These are phyloP conservation scores for Oryzias woworae DNA, from an alignment of 2,113 vertebrate genomes.

Conservation along the genomic window DNA sequence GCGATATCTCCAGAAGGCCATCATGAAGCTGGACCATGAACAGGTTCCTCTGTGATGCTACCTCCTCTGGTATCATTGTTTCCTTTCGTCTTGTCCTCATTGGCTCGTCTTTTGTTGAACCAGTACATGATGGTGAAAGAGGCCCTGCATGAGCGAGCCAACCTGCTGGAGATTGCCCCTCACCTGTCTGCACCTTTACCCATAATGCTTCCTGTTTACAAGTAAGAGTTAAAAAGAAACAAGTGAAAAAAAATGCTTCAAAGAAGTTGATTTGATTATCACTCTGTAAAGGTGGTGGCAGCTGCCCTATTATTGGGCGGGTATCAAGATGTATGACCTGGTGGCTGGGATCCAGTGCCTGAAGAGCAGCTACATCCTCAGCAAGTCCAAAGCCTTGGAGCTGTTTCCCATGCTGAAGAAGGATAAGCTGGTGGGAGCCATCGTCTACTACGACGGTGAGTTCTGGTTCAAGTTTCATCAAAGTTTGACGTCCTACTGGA, in stretches of 20 bases:
- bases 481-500: no score
- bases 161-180: conserved; percentile 91
- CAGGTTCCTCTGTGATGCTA: conserved; percentile 75
- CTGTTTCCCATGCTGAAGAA: conserved; percentile 95
- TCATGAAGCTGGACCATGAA: conserved; percentile 94
- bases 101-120: not conserved
- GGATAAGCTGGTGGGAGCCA: conserved; percentile 91
- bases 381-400: conserved; percentile 90
- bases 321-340: conserved; percentile 96
- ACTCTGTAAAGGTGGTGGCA: conserved; percentile 90
- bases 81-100: not conserved
- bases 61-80: not conserved
- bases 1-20: conserved; percentile 96
- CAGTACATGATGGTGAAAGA: conserved; percentile 97
- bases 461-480: not conserved
- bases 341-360: conserved; percentile 92
- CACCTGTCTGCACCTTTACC: conserved; percentile 90
- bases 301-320: conserved; percentile 95
- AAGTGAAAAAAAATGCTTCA: not conserved
- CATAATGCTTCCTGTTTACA: conserved; percentile 98
- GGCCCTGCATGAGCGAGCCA: conserved; percentile 90
- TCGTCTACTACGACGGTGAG: conserved; percentile 97
- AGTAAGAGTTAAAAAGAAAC: conserved; percentile 75
- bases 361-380: conserved; percentile 94
- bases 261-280: not conserved